phyloP scores from a whole-genome alignment of 1,140 invertebrate genomes.

The Drosophila nasuta region DNA sequence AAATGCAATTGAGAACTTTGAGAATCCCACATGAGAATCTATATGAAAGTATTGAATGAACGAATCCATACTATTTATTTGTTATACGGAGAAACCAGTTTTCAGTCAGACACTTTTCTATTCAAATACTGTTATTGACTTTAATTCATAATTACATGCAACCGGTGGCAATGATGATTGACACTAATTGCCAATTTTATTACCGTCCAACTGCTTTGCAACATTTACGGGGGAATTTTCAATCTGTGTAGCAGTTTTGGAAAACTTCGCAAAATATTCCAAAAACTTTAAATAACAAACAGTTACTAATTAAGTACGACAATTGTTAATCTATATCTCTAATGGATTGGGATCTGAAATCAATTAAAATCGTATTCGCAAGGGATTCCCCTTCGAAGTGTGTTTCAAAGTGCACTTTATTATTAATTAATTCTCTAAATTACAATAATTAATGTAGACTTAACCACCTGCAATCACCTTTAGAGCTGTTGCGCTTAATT shows the following conservation, averaged over 20 bases:
- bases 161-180: constrained; percentile 50
- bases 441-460: neutral
- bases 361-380: constrained; percentile 1
- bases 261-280: constrained; percentile 22
- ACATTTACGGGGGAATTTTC: neutral
- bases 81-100: constrained; percentile 49
- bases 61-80: constrained; percentile 56
- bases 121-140: constrained; percentile 40
- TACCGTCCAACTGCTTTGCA: constrained; percentile 5
- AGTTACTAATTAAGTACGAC: neutral
- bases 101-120: constrained; percentile 10
- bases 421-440: neutral
- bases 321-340: constrained; percentile 5
- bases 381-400: neutral
- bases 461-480: constrained; percentile 46
- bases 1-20: constrained; percentile 57
- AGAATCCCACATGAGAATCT: constrained; percentile 3
- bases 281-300: neutral
- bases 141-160: constrained; percentile 56
- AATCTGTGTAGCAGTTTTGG: constrained; percentile 1
- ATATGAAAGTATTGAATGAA: constrained; percentile 41
- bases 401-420: neutral
- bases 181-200: constrained; percentile 63
- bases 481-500: constrained; percentile 35
- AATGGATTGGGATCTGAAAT: neutral